These are phyloP conservation scores for Taphrorychus bicolor DNA, from an alignment of 2,888 invertebrate species.

Conservation along the genomic window DNA sequence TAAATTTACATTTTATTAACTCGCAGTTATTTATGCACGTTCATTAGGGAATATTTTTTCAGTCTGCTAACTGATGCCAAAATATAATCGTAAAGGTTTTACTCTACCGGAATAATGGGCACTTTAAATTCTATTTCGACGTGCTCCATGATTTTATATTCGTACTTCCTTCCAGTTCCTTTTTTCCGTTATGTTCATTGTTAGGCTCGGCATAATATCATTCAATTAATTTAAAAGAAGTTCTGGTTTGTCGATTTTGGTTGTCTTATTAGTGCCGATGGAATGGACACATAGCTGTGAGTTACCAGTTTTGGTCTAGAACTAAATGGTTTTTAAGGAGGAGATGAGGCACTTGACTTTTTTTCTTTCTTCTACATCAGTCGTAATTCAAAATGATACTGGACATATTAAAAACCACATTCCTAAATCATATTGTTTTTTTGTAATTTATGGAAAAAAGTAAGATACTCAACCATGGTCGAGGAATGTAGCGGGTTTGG, in stretches of 20 bases:
- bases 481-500: no score
- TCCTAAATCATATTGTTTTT: no score
- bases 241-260: slow-evolving; percentile 27
- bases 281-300: not conserved
- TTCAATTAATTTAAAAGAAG: slow-evolving; percentile 33
- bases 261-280: not conserved
- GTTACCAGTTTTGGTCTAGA: no score
- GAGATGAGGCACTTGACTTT: no score
- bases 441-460: no score
- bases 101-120: slow-evolving; percentile 5
- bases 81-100: not conserved
- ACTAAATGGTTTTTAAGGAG: no score
- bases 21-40: not conserved
- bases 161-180: slow-evolving; percentile 16
- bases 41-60: not conserved
- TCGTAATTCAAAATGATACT: no score
- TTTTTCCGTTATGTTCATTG: slow-evolving; percentile 33
- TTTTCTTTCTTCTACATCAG: no score
- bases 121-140: slow-evolving; percentile 16
- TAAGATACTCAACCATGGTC: no score
- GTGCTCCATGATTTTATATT: slow-evolving; percentile 28
- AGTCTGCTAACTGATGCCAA: not conserved
- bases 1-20: not conserved
- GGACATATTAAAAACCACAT: no score
- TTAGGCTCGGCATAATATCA: slow-evolving; percentile 26